A percentile compares a stretch with the other conserved stretches of the same genome.
These are phyloP conservation scores for Anguilla rostrata DNA, from an alignment of 2,113 vertebrate species.

Conservation along the genomic window DNA sequence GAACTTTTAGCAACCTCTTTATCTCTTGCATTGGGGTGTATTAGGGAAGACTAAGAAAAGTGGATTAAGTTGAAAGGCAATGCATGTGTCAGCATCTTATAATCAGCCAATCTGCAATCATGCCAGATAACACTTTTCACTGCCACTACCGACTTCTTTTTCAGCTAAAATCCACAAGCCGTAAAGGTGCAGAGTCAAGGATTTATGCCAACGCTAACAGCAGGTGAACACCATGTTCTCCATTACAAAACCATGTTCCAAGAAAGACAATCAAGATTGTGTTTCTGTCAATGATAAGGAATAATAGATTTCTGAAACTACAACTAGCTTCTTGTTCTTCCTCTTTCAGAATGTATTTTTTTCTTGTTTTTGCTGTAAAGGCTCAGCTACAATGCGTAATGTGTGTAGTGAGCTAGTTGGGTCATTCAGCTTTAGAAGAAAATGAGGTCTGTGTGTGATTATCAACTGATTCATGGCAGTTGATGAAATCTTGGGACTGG, in stretches of 20 bases:
- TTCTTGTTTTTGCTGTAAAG: too few relatives aligned
- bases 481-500: constrained; percentile 68
- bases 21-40: background rate
- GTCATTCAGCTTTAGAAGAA: background rate
- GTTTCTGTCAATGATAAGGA: background rate
- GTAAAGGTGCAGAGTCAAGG: background rate
- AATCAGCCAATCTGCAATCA: background rate
- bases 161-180: background rate
- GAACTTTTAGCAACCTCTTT: background rate
- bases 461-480: constrained; percentile 59
- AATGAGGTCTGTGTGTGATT: constrained; percentile 34
- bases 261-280: background rate
- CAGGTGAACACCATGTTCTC: background rate
- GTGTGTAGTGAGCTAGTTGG: background rate
- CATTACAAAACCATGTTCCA: background rate
- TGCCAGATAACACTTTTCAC: background rate
- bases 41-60: background rate
- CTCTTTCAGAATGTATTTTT: too few relatives aligned
- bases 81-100: background rate
- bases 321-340: background rate
- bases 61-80: background rate
- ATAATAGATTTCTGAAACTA: background rate
- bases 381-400: too few relatives aligned
- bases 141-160: background rate
- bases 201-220: background rate